Evolutionary conservation across 2,113 vertebrate genomes (phyloP).

Genomic region (Mus pahari): DNA sequence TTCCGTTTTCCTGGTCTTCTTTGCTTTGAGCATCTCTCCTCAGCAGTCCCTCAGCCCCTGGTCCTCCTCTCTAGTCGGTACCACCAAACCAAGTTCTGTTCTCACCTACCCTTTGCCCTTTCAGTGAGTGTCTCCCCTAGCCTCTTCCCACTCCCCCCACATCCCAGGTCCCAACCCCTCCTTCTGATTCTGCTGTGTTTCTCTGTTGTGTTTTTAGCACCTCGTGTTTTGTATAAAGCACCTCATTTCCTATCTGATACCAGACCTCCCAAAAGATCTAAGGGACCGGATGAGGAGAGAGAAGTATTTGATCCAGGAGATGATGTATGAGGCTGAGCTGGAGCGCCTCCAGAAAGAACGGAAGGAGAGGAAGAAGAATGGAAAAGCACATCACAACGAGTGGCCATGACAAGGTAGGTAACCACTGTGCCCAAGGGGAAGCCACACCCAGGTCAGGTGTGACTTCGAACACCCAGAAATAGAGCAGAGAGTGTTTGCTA

Average conservation of each 20-base stretch:
- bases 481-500: background rate
- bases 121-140: background rate
- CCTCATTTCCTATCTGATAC: constrained; percentile 98
- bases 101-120: background rate
- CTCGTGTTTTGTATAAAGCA: constrained; percentile 98
- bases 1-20: background rate
- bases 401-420: constrained; percentile 90
- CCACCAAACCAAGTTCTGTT: background rate
- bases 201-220: constrained; percentile 89
- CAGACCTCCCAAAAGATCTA: constrained; percentile 97
- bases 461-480: background rate
- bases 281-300: constrained; percentile 97
- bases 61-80: background rate
- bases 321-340: constrained; percentile 98
- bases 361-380: constrained; percentile 92
- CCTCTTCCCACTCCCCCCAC: background rate
- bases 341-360: constrained; percentile 95
- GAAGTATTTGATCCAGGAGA: constrained; percentile 98
- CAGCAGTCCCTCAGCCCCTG: background rate
- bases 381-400: constrained; percentile 92
- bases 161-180: background rate
- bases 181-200: constrained; percentile 62
- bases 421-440: fast-evolving
- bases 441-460: fast-evolving
- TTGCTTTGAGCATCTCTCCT: background rate